A percentile compares a stretch with the other conserved stretches of the same genome.
Conservation (phyloP, 92 coral and sea anemone genomes). For the Zoanthus sociatus region DNA sequence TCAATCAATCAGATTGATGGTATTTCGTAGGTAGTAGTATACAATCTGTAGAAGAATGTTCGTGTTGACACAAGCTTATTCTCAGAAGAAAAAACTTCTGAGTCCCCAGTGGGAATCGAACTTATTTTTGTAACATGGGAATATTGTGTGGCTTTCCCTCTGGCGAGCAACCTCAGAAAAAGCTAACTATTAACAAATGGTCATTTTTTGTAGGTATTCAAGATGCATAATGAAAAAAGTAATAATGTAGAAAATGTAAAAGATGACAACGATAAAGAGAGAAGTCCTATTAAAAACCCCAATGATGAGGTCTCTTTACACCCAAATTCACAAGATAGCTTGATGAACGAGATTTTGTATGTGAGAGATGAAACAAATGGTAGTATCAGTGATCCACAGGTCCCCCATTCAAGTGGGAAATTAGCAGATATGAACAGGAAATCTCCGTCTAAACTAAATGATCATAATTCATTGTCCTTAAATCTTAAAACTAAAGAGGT, state of each 20-base stretch:
- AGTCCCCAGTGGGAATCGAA: no score
- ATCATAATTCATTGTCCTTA: neutral
- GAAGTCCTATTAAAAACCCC: no score
- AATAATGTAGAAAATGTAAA: neutral
- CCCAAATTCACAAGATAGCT: constrained; percentile 29
- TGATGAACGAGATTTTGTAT: neutral
- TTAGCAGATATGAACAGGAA: neutral
- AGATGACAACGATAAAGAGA: neutral
- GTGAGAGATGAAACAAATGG: neutral
- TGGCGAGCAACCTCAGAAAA: no score
- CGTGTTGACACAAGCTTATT: no score
- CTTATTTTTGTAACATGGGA: no score
- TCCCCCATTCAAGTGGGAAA: neutral
- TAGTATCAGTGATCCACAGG: neutral
- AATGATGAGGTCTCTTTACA: constrained; percentile 17
- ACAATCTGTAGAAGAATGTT: no score
- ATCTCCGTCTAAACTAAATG: neutral
- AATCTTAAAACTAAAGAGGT: neutral
- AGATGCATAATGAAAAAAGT: neutral
- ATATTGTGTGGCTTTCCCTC: no score
- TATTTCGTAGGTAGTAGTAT: no score
- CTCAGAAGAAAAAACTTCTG: no score
- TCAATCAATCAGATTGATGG: no score
- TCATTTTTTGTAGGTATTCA: neutral
- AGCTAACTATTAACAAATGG: no score